Percentiles rank a stretch among this genome's conserved stretches.
Evolutionary conservation across 1,140 invertebrate species (phyloP).

Genomic region (Sarcophaga bullata): DNA sequence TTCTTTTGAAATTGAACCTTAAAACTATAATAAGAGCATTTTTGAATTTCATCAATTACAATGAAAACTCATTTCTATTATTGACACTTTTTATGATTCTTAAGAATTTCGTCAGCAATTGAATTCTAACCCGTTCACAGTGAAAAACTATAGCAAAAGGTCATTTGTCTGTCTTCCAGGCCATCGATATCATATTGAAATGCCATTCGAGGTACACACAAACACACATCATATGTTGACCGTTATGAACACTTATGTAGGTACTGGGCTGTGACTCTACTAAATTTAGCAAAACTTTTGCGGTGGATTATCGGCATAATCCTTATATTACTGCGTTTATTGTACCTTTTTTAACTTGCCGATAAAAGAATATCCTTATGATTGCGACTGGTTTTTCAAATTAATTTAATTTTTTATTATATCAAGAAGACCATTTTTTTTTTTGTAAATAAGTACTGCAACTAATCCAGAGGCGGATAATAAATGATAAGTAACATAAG

Average conservation of each 20-base stretch:
- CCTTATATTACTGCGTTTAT: not conserved
- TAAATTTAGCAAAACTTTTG: not conserved
- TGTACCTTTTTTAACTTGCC: too few species aligned
- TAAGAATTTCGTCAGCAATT: not conserved
- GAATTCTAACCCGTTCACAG: not conserved
- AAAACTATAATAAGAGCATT: not conserved
- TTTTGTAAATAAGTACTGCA: too few species aligned
- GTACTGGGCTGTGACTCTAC: not conserved
- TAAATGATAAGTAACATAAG: too few species aligned
- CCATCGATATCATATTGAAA: too few species aligned
- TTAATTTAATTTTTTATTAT: too few species aligned
- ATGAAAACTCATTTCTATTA: not conserved
- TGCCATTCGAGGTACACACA: too few species aligned
- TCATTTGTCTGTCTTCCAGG: not conserved
- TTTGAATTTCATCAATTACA: not conserved
- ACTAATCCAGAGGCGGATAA: too few species aligned
- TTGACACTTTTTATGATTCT: slow-evolving; percentile 13
- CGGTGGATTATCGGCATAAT: slow-evolving; percentile 5
- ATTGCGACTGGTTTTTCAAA: too few species aligned
- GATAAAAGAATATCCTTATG: too few species aligned
- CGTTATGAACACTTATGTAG: not conserved
- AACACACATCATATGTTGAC: too few species aligned
- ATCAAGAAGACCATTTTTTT: too few species aligned
- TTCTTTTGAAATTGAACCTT: not conserved
- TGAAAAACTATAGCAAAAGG: not conserved